Conservation (phyloP, 2,113 vertebrate genomes). For the Saimiri boliviensis region DNA sequence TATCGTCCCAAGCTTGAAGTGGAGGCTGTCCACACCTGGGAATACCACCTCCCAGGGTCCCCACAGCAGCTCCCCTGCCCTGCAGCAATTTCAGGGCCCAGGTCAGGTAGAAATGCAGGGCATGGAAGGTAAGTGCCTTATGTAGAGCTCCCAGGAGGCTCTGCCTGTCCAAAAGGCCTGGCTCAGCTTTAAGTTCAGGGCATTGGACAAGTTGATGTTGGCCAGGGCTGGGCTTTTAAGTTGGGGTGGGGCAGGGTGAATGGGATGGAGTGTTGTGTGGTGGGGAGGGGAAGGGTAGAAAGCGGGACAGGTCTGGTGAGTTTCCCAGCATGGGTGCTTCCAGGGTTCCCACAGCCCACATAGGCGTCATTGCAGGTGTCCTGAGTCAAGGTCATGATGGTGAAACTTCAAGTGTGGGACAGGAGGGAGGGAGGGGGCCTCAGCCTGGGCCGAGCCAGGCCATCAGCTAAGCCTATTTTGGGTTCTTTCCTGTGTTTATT, state of each 20-base stretch:
- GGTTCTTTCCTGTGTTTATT: neutral
- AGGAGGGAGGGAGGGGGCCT: neutral
- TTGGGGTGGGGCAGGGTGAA: too few relatives aligned
- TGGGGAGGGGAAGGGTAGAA: neutral
- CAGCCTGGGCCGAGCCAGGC: neutral
- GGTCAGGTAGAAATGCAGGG: neutral
- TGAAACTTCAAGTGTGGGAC: neutral
- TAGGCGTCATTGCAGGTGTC: neutral
- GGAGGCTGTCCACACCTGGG: neutral
- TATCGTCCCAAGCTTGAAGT: neutral
- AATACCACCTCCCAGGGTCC: neutral
- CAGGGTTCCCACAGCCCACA: neutral
- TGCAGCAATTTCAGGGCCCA: neutral
- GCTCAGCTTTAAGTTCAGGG: constrained; percentile 62
- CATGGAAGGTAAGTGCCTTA: constrained; percentile 58
- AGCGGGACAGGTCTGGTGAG: neutral
- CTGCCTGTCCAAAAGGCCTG: neutral
- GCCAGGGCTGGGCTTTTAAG: neutral
- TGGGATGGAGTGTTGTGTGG: neutral
- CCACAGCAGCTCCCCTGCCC: neutral
- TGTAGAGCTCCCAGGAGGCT: constrained; percentile 39
- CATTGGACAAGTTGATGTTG: neutral
- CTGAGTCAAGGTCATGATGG: neutral
- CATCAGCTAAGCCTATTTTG: neutral
- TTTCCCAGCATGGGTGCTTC: neutral